phyloP scores from a whole-genome alignment of 2,113 vertebrate species.

The Prolemur simus region DNA sequence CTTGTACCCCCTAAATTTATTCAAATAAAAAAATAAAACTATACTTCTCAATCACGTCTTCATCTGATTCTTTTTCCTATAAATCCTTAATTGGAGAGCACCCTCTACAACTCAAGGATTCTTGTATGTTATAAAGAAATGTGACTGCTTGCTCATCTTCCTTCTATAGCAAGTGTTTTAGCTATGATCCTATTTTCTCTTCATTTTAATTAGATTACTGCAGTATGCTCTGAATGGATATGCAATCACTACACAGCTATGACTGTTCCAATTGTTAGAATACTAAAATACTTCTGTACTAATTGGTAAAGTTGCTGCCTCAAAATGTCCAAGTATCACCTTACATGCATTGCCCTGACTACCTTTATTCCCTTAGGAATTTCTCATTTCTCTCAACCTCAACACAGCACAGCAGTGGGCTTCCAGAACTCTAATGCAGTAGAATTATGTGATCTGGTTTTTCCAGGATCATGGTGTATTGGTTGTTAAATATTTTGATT shows the following conservation, averaged over 20 bases:
- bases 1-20: no score
- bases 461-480: background rate
- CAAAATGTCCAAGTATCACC: background rate
- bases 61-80: background rate
- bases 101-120: background rate
- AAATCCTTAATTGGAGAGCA: background rate
- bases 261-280: background rate
- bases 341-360: background rate
- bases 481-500: constrained; percentile 26
- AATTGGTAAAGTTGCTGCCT: background rate
- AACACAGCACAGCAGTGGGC: background rate
- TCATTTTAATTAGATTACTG: constrained; percentile 18
- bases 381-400: background rate
- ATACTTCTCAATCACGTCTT: background rate
- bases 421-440: background rate
- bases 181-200: background rate
- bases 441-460: background rate
- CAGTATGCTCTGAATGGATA: background rate
- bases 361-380: background rate
- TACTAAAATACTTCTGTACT: background rate
- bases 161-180: background rate
- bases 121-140: background rate
- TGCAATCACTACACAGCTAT: background rate
- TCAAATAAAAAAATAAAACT: background rate
- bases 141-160: background rate